These are phyloP conservation scores for Carcharodon carcharias DNA, from an alignment of 2,797 vertebrate genomes.

Conservation along the genomic window DNA sequence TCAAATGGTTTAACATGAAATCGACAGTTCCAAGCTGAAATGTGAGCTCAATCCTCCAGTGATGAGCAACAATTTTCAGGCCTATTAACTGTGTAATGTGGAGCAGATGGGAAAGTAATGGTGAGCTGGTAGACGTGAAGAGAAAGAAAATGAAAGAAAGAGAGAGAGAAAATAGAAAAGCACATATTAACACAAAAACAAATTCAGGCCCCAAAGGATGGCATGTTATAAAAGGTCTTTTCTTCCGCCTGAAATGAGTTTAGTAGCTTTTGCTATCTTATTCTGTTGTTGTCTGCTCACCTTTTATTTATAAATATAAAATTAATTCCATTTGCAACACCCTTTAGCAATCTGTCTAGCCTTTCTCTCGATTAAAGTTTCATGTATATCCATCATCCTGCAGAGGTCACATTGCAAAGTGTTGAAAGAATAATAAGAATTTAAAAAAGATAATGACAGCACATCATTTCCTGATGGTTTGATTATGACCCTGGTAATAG, in stretches of 20 bases:
- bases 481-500: background rate
- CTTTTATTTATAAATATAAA: background rate
- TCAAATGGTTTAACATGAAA: background rate
- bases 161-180: background rate
- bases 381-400: no score
- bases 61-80: slow-evolving; percentile 16
- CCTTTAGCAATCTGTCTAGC: background rate
- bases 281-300: background rate
- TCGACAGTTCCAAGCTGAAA: background rate
- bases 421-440: background rate
- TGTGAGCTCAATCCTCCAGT: background rate
- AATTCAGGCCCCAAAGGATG: background rate
- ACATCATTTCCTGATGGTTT: background rate
- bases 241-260: background rate
- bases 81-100: background rate
- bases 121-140: background rate
- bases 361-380: background rate
- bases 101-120: background rate
- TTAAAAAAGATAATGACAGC: background rate
- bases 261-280: background rate
- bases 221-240: background rate
- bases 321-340: background rate
- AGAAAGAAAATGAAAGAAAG: background rate
- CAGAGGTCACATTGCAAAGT: background rate
- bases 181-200: background rate